These are phyloP conservation scores for Melolontha melolontha DNA, from an alignment of 2,888 invertebrate genomes.

Conservation along the genomic window DNA sequence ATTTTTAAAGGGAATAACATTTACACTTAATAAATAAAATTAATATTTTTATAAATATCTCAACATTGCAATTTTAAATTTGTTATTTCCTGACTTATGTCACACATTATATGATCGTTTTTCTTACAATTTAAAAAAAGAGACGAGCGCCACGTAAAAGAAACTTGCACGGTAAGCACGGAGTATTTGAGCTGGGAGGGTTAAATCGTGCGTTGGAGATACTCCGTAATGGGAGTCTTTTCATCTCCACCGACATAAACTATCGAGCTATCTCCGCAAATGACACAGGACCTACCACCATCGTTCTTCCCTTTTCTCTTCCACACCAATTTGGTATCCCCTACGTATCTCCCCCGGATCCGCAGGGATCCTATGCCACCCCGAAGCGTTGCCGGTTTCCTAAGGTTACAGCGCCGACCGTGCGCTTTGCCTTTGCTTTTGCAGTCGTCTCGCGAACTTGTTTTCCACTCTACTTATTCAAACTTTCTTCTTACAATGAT, in stretches of 20 bases:
- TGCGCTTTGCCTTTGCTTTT: slow-evolving; percentile 22
- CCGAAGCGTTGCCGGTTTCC: slow-evolving; percentile 12
- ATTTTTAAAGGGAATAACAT: too few relatives aligned
- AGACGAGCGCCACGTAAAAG: slow-evolving; percentile 16
- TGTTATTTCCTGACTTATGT: too few relatives aligned
- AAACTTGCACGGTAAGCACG: slow-evolving; percentile 33
- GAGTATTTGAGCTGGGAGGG: slow-evolving; percentile 47
- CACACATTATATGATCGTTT: neutral
- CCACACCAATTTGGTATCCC: slow-evolving; percentile 18
- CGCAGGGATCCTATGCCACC: neutral
- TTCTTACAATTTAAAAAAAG: slow-evolving; percentile 9
- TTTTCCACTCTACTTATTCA: slow-evolving; percentile 44
- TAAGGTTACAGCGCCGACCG: neutral
- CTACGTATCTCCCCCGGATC: neutral
- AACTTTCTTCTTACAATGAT: slow-evolving; percentile 42
- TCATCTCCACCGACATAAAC: slow-evolving; percentile 56
- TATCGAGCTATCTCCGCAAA: slow-evolving; percentile 57
- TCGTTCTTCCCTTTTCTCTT: slow-evolving; percentile 28
- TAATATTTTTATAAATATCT: too few relatives aligned
- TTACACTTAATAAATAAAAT: too few relatives aligned
- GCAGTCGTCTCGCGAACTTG: slow-evolving; percentile 40
- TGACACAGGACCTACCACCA: slow-evolving; percentile 49
- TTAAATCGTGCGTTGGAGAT: slow-evolving; percentile 59
- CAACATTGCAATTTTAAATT: too few relatives aligned
- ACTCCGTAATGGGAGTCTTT: slow-evolving; percentile 55